Evolutionary conservation across 2,888 invertebrate species (phyloP).

Genomic region (Perizoma affinitatum): DNA sequence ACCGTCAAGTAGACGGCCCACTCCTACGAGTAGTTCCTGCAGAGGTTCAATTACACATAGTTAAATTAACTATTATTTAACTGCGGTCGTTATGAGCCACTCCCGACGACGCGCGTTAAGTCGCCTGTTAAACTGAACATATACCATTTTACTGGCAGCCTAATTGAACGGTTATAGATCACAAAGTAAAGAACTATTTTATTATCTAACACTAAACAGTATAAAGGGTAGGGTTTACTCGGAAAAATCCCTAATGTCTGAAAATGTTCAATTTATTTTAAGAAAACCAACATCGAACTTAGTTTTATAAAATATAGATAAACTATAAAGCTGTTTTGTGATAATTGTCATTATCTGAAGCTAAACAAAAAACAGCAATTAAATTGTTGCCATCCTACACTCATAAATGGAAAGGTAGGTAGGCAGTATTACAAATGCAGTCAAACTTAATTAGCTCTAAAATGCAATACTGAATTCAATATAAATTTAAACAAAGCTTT

Average conservation of each 20-base stretch:
- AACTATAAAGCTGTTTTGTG: no score
- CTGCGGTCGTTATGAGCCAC: constrained; percentile 21
- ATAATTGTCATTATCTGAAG: no score
- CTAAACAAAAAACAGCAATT: no score
- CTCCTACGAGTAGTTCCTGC: not conserved
- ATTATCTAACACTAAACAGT: constrained; percentile 9
- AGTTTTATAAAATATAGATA: no score
- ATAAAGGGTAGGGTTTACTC: not conserved
- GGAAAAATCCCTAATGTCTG: not conserved
- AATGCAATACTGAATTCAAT: no score
- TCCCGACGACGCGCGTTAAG: constrained; percentile 22
- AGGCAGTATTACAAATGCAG: no score
- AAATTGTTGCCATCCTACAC: no score
- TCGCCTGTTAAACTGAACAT: constrained; percentile 33
- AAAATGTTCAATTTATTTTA: not conserved
- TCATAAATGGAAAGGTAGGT: no score
- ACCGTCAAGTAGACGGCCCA: constrained; percentile 3
- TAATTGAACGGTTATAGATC: constrained; percentile 38
- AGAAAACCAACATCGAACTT: not conserved
- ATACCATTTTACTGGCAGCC: constrained; percentile 32
- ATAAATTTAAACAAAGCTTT: no score
- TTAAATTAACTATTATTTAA: constrained; percentile 22
- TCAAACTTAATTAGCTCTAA: no score
- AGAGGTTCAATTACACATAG: constrained; percentile 20
- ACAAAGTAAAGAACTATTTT: constrained; percentile 23